These are phyloP conservation scores for Vanessa tameamea DNA, from an alignment of 1,140 invertebrate species.

Conservation along the genomic window DNA sequence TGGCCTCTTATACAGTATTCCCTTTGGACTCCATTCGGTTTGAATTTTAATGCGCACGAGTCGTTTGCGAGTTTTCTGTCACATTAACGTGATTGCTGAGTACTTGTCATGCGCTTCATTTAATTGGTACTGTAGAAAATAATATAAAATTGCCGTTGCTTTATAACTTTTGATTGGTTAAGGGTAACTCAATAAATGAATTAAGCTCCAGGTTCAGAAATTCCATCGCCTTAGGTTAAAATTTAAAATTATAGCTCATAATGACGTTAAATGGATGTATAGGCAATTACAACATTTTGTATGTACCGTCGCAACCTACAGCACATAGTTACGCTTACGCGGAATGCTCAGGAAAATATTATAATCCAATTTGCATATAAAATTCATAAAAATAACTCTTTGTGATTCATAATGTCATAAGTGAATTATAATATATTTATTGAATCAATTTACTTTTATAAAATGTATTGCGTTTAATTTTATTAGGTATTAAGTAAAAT, in stretches of 20 bases:
- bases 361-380: background rate
- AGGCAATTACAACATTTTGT: background rate
- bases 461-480: no score
- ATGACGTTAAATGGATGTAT: slow-evolving; percentile 16
- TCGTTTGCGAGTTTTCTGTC: slow-evolving; percentile 39
- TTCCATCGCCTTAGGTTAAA: slow-evolving; percentile 35
- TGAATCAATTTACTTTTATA: no score
- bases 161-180: slow-evolving; percentile 16
- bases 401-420: background rate
- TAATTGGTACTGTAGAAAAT: slow-evolving; percentile 33
- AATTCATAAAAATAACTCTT: background rate
- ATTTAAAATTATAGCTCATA: slow-evolving; percentile 24
- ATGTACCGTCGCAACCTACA: background rate
- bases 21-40: slow-evolving; percentile 52
- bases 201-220: slow-evolving; percentile 21
- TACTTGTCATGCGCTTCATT: slow-evolving; percentile 30
- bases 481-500: no score
- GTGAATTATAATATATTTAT: background rate
- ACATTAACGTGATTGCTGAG: slow-evolving; percentile 41
- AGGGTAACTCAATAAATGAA: slow-evolving; percentile 22
- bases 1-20: slow-evolving; percentile 59
- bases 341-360: background rate
- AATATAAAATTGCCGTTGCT: slow-evolving; percentile 24
- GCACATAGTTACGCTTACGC: background rate
- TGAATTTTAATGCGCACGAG: slow-evolving; percentile 66